Base-by-base conservation (phyloP, 2,113 vertebrate genomes). In the Pollachius pollachius region DNA sequence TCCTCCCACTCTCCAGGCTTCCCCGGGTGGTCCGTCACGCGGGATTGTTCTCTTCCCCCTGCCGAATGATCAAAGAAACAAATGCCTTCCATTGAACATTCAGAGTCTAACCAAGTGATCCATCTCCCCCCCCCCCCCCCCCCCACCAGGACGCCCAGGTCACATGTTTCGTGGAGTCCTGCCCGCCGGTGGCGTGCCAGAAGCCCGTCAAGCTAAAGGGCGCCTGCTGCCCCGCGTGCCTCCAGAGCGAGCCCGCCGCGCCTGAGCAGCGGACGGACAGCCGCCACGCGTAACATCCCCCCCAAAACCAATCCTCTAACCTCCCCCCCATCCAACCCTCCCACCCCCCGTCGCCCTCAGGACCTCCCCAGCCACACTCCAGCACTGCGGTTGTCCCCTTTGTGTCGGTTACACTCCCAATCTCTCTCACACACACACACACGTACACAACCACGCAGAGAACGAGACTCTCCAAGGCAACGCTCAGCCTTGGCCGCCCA, bases 91-190 rank as follows among this genome's bases (percentile, higher is more conserved):
- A 34, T 34, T 34, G 30, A 5, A 34, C 30, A 34, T 34, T 48
- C 41, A 48, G 41, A 48, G 2, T 48, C 41, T 48, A 48, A 48
- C 41, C 9, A 13, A 48, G 41, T 34, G 30, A 54, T 54, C 16
- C 57, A 65, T 67, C 52, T 71, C 27, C 70, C 56, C 60, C 67
- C 27, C 65, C 34, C 0, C 41, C 30, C 59, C 15, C 34, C 30
- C 30, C 65, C 52, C 17, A 5, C 9, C 87, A 99, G 97, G 90
- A 88, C 3, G 92, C 94, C 68, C 96, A 98, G 91, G 89, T 98
- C 81, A 98, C 96, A 30, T 99, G 97, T 86, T 94, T 97, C 0
- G 93, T 98, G 76, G 94, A 98, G 83, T 93, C 93, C 0, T 99
- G 97, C 83, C 93, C 79, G 0, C 87, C 88, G 0, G 62, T 83